Conservation (phyloP, 1,140 invertebrate species). For the Drosophila mayri region DNA sequence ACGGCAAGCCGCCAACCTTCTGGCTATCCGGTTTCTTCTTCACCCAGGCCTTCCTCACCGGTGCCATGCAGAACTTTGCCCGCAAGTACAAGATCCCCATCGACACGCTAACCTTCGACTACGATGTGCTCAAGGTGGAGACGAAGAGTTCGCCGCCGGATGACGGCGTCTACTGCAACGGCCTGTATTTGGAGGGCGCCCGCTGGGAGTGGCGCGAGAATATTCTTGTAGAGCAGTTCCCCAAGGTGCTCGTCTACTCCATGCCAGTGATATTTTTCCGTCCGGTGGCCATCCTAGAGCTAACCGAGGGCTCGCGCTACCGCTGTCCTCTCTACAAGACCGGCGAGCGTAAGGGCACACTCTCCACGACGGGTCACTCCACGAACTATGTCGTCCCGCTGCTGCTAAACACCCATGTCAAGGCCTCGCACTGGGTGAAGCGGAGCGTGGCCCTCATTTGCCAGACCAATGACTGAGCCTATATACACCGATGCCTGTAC, state of each 20-base stretch:
- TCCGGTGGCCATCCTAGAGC: constrained; percentile 84
- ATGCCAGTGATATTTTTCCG: constrained; percentile 92
- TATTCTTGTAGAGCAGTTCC: constrained; percentile 90
- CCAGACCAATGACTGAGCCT: constrained; percentile 87
- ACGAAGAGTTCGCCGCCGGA: constrained; percentile 86
- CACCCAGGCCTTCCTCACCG: constrained; percentile 97
- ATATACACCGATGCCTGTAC: neutral
- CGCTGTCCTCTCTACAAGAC: constrained; percentile 95
- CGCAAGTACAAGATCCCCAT: constrained; percentile 95
- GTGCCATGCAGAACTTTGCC: constrained; percentile 96
- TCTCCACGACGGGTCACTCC: constrained; percentile 96
- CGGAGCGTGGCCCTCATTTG: constrained; percentile 94
- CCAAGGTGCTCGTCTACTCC: constrained; percentile 92
- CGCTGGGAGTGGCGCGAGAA: constrained; percentile 89
- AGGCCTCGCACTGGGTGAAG: constrained; percentile 93
- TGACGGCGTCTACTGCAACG: constrained; percentile 93
- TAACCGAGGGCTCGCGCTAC: constrained; percentile 88
- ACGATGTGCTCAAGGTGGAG: constrained; percentile 87
- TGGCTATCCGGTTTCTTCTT: constrained; percentile 98
- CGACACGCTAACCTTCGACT: constrained; percentile 93
- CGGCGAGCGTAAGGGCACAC: constrained; percentile 91
- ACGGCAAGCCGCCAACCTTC: constrained; percentile 91
- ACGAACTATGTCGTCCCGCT: constrained; percentile 95
- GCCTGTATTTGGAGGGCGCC: constrained; percentile 93
- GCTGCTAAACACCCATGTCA: constrained; percentile 89